Evolutionary conservation across 2,113 vertebrate species (phyloP).

Genomic region (Syngnathus typhle): DNA sequence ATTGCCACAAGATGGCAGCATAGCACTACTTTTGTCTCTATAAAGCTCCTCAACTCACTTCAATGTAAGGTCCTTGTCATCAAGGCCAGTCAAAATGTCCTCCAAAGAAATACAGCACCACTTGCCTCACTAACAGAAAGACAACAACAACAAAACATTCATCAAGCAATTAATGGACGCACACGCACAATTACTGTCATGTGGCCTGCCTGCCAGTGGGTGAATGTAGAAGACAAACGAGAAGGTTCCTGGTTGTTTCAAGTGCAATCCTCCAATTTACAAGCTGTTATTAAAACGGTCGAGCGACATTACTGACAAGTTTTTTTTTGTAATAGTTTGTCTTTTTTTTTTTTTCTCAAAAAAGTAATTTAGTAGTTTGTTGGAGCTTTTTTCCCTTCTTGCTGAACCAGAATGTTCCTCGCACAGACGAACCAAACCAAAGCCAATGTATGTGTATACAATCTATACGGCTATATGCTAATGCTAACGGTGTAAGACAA

Average conservation of each 20-base stretch:
- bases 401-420: background rate
- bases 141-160: background rate
- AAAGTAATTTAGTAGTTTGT: constrained; percentile 12
- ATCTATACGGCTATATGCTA: constrained; percentile 19
- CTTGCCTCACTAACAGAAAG: too few species aligned
- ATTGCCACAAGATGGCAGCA: too few species aligned
- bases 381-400: background rate
- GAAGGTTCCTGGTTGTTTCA: background rate
- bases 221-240: background rate
- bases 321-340: background rate
- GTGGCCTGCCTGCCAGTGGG: background rate
- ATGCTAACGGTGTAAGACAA: constrained; percentile 29
- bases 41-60: background rate
- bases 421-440: constrained; percentile 66
- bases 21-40: background rate
- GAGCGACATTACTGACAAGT: background rate
- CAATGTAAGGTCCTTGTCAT: background rate
- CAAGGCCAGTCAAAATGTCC: background rate
- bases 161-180: too few species aligned
- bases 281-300: background rate
- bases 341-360: background rate
- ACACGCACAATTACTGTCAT: background rate
- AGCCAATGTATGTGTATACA: constrained; percentile 15
- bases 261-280: background rate
- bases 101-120: background rate